phyloP scores from a whole-genome alignment of 2,797 vertebrate genomes.

The Protonibea diacanthus region DNA sequence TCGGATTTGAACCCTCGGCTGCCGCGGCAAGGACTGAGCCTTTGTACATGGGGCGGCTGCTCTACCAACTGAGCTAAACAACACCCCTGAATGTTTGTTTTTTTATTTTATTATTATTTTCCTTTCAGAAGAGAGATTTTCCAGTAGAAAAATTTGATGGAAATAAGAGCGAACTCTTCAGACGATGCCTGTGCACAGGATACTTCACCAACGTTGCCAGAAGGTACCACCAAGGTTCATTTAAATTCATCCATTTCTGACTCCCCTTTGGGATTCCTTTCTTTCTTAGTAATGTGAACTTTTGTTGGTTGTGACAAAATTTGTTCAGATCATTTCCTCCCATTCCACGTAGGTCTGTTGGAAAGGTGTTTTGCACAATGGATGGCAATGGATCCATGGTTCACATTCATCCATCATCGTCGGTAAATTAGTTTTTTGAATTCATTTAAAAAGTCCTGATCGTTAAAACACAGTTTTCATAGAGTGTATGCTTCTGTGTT shows the following conservation, averaged over 20 bases:
- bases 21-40: no score
- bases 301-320: constrained; percentile 11
- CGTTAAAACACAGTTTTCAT: not conserved
- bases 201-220: constrained; percentile 97
- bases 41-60: no score
- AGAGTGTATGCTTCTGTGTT: not conserved
- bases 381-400: constrained; percentile 97
- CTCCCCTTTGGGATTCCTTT: not conserved
- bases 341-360: constrained; percentile 88
- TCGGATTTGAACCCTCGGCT: no score
- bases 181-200: constrained; percentile 93
- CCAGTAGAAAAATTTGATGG: constrained; percentile 91
- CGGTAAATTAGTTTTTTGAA: constrained; percentile 82
- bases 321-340: not conserved
- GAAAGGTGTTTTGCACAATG: constrained; percentile 97
- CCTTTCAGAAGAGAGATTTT: constrained; percentile 90
- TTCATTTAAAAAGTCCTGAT: not conserved
- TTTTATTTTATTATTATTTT: not conserved
- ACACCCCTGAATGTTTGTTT: not conserved
- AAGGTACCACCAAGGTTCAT: constrained; percentile 82
- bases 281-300: not conserved
- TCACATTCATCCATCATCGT: constrained; percentile 96
- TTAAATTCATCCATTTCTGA: not conserved
- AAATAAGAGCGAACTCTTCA: constrained; percentile 90
- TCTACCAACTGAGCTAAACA: no score